A percentile compares a stretch with the other conserved stretches of the same genome.
phyloP scores from a whole-genome alignment of 2,113 vertebrate species.

The Fregetta grallaria region DNA sequence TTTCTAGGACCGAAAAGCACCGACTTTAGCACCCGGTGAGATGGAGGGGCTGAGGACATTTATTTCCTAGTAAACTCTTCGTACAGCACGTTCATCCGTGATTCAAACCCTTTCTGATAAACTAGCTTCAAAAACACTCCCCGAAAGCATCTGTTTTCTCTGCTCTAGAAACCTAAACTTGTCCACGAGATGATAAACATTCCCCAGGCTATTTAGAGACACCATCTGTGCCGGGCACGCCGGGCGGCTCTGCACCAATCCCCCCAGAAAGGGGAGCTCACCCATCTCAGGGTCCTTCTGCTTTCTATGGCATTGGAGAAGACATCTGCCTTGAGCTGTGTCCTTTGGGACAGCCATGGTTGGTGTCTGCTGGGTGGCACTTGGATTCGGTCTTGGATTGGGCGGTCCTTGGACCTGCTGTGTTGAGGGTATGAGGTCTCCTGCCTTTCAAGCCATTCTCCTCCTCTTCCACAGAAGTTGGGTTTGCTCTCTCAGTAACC shows the following conservation, averaged over 20 bases:
- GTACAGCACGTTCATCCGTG: background rate
- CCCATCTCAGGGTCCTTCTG: background rate
- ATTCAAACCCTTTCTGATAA: constrained; percentile 25
- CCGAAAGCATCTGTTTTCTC: constrained; percentile 51
- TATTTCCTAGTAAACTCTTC: background rate
- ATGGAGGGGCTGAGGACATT: background rate
- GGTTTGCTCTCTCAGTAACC: background rate
- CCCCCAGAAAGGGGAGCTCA: background rate
- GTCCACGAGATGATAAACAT: constrained; percentile 11
- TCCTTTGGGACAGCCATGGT: background rate
- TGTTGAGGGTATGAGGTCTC: background rate
- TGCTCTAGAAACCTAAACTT: constrained; percentile 63
- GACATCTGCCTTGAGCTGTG: background rate
- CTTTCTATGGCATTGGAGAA: background rate
- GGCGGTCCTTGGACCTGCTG: background rate
- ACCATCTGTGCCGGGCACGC: background rate
- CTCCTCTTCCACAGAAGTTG: background rate
- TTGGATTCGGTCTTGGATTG: background rate
- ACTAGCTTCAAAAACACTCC: constrained; percentile 21
- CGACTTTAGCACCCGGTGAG: background rate
- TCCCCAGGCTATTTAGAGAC: constrained; percentile 46
- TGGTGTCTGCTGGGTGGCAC: background rate
- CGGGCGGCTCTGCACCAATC: background rate
- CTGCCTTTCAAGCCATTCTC: background rate
- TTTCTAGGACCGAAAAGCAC: background rate